These are phyloP conservation scores for Poecilus cupreus DNA, from an alignment of 2,888 invertebrate genomes.

Conservation along the genomic window DNA sequence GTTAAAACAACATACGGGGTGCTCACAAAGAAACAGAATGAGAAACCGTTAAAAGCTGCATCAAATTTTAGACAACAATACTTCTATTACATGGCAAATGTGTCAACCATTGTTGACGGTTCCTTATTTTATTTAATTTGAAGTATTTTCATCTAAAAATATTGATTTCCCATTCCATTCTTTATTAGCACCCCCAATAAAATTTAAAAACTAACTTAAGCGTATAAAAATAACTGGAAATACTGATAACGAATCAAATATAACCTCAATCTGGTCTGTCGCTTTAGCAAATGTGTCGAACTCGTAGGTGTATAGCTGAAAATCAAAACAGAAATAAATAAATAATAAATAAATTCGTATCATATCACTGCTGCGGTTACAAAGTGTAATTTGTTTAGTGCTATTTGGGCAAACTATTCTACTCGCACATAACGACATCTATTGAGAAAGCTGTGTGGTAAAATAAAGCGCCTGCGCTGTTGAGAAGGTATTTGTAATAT, in stretches of 20 bases:
- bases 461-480: conserved; percentile 44
- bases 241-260: conserved; percentile 45
- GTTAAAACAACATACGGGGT: conserved; percentile 22
- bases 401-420: conserved; percentile 16
- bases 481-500: background rate
- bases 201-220: conserved; percentile 44
- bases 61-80: too few species aligned
- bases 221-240: conserved; percentile 30
- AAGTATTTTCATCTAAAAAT: too few species aligned
- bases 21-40: too few species aligned
- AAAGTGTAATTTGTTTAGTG: background rate
- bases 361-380: conserved; percentile 12
- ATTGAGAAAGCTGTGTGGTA: conserved; percentile 55
- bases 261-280: conserved; percentile 36
- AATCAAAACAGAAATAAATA: conserved; percentile 35
- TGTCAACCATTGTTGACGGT: too few species aligned
- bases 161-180: too few species aligned
- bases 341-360: conserved; percentile 10
- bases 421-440: conserved; percentile 53
- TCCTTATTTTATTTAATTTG: too few species aligned
- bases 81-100: too few species aligned
- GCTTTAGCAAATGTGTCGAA: conserved; percentile 59
- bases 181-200: too few species aligned
- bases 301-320: conserved; percentile 52
- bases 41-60: too few species aligned